These are phyloP conservation scores for Ahaetulla prasina DNA, from an alignment of 2,113 vertebrate species.

Conservation along the genomic window DNA sequence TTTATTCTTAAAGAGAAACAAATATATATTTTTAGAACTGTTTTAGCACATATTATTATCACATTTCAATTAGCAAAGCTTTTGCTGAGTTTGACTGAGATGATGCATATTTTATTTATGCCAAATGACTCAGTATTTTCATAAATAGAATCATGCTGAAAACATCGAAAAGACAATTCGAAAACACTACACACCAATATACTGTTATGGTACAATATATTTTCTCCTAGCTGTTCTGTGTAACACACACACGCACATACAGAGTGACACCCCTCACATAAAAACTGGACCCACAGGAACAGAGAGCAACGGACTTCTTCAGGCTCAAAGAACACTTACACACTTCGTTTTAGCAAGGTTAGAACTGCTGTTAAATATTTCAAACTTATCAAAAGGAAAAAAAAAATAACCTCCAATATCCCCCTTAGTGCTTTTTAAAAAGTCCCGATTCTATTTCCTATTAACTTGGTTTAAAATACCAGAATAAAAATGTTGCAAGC, in stretches of 20 bases:
- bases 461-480: conserved; percentile 24
- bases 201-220: not conserved
- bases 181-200: not conserved
- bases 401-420: conserved; percentile 45
- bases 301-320: not conserved
- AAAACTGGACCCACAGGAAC: not conserved
- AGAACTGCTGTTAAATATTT: conserved; percentile 49
- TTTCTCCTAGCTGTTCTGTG: conserved; percentile 42
- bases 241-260: not conserved
- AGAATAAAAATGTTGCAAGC: conserved; percentile 36
- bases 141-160: conserved; percentile 6
- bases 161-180: conserved; percentile 4
- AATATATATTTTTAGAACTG: conserved; percentile 48
- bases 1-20: conserved; percentile 65
- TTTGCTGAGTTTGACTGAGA: conserved; percentile 46
- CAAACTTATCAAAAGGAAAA: conserved; percentile 25
- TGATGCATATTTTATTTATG: conserved; percentile 3
- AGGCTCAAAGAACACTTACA: not conserved
- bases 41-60: conserved; percentile 44
- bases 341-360: conserved; percentile 24
- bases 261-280: not conserved
- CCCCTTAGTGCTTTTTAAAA: conserved; percentile 47
- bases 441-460: not conserved
- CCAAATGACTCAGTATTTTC: not conserved
- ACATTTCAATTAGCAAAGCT: conserved; percentile 47